Percentiles rank a stretch among this genome's conserved stretches.
Evolutionary conservation across 2,113 vertebrate genomes (phyloP).

Genomic region (Jacana jacana): DNA sequence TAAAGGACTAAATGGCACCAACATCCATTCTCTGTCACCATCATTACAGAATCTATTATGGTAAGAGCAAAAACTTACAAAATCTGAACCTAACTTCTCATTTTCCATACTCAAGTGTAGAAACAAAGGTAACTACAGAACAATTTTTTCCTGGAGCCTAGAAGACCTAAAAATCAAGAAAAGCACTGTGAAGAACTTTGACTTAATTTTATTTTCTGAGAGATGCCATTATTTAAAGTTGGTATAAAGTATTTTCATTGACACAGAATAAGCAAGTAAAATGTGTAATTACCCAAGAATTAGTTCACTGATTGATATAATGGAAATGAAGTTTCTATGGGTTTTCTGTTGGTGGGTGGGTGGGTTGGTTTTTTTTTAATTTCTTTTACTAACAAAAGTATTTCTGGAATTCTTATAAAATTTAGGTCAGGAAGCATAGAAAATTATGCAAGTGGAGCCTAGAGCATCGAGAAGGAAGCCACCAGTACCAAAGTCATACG

Average conservation of each 20-base stretch:
- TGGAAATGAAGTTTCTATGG: neutral
- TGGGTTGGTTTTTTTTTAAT: neutral
- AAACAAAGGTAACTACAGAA: neutral
- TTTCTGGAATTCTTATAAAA: neutral
- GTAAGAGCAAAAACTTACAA: neutral
- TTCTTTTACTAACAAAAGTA: neutral
- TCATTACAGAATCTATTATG: neutral
- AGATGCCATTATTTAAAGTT: neutral
- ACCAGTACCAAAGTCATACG: neutral
- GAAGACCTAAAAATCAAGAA: neutral
- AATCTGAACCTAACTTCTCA: neutral
- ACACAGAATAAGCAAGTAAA: neutral
- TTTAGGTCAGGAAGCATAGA: neutral
- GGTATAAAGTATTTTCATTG: neutral
- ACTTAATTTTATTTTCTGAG: neutral
- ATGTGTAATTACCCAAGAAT: neutral
- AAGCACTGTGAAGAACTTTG: neutral
- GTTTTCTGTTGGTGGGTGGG: too few relatives aligned
- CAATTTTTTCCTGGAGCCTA: neutral
- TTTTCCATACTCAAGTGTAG: neutral
- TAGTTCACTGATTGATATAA: neutral
- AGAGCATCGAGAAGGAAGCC: neutral
- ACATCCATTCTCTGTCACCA: neutral
- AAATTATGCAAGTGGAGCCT: neutral
- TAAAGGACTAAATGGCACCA: neutral